Evolutionary conservation across 2,113 vertebrate species (phyloP), one percentile per base, ranked within the genome.

Genomic region (Stigmatopora argus): DNA sequence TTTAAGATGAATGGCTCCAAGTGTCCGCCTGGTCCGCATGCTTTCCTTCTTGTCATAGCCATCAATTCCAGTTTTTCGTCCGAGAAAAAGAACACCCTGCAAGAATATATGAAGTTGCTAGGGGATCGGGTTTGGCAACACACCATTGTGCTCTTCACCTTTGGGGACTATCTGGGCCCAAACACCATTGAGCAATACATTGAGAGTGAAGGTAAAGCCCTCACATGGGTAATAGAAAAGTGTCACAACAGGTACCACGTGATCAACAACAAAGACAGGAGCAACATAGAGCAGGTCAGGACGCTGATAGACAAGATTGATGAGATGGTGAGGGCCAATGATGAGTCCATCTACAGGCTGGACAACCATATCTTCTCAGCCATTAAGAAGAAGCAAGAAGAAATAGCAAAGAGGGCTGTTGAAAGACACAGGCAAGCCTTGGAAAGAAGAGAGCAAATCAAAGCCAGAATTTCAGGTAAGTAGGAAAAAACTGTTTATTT

Each of bases 61-160:
- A 51, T 78, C 1, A 72, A 81, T 48, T 14, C 53, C 0, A 69
- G 79, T 6, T 86, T 84, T 56, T 71, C 76, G 6, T 47, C 10
- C 11, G 47, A 69, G 7, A 55, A 71, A 18, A 77, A 44, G 53
- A 70, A 0, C 11, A 62, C 0, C 0, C 15, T 85, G 35, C 71
- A 82, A 56, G 66, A 83, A 1, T 64, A 85, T 63, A 75, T 83
- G 75, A 80, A 79, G 63, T 79, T 86, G 11, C 70, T 82, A 10
- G 79, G 79, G 2, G 55, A 77, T 31, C 14, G 17, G 10, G 82
- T 62, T 2, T 86, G 84, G 84, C 52, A 12, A 6, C 69, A 74
- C 65, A 75, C 62, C 4, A 53, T 85, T 66, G 75, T 87, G 49
- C 70, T 85, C 21, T 86, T 87, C 79, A 85, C 84, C 15, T 82